Evolutionary conservation across 2,888 invertebrate species (phyloP).

Genomic region (Lycocerus yunnanus): DNA sequence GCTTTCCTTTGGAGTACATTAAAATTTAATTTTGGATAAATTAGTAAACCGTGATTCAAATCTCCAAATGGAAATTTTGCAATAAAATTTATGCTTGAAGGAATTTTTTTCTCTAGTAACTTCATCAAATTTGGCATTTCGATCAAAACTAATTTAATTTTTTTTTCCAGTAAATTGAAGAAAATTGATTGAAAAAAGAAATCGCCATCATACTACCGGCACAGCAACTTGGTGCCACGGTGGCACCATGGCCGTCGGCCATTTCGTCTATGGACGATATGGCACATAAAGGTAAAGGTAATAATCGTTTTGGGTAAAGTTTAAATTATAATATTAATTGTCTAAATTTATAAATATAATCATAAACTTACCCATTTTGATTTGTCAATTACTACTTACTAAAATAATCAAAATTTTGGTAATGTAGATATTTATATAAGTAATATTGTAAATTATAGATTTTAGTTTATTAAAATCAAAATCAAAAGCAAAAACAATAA

Average conservation of each 20-base stretch:
- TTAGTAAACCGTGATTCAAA: background rate
- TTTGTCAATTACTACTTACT: background rate
- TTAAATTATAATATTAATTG: background rate
- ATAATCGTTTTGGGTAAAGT: slow-evolving; percentile 23
- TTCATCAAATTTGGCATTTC: background rate
- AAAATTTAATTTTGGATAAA: background rate
- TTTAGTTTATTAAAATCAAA: too few species aligned
- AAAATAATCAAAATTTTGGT: background rate
- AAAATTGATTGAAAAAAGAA: slow-evolving; percentile 30
- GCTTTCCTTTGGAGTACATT: background rate
- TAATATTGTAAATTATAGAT: too few species aligned
- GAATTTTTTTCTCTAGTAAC: background rate
- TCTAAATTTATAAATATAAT: background rate
- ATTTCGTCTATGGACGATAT: slow-evolving; percentile 80
- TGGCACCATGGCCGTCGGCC: slow-evolving; percentile 83
- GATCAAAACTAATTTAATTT: background rate
- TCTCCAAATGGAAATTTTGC: background rate
- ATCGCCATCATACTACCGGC: slow-evolving; percentile 73
- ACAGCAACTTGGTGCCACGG: slow-evolving; percentile 78
- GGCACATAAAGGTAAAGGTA: slow-evolving; percentile 79
- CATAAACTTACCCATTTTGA: background rate
- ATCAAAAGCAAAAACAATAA: too few species aligned
- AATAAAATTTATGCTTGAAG: too few species aligned
- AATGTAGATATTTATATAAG: too few species aligned
- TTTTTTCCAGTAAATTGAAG: slow-evolving; percentile 20